Base-by-base conservation (phyloP, 1,140 invertebrate species). In the Neodiprion fabricii region DNA sequence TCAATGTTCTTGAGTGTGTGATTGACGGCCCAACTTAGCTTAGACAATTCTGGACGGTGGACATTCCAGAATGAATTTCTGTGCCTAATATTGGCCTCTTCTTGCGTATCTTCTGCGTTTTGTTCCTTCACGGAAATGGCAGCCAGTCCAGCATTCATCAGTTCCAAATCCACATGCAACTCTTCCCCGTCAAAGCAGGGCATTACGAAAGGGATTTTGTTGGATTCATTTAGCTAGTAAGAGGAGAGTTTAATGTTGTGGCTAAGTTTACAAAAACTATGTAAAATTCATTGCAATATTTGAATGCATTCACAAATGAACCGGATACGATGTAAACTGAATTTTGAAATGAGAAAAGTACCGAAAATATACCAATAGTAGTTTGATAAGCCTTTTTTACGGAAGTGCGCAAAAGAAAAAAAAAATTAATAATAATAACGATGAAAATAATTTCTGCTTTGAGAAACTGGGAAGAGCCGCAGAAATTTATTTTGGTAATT, bases 21-120 rank as follows among this genome's bases (percentile, higher is more conserved):
- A 69, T 69, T 23, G 3, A 7, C 11, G 11, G 67, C 17, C 67
- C 67, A 69, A 23, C 21, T 69, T 12, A 69, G 67, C 23, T 69
- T 69, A 11, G 67, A 69, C 17, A 69, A 47, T 23, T 69, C 67
- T 12, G 67, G 67, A 14, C 67, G 67, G 21, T 69, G 67, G 12
- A 69, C 67, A 23, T 14, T 69, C 40, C 67, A 23, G 67, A 69
- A 69, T 23, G 67, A 69, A 47, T 69, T 69, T 47, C 67, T 69
- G 21, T 21, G 21, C 23, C 67, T 14, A 21, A 69, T 21, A 69
- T 11, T 11, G 23, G 21, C 21, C 8, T 69, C 17, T 69, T 69
- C 67, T 23, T 69, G 11, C 5, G 67, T 7, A 69, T 69, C 12
- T 23, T 21, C 67, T 12, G 67, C 67, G 12, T 69, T 21, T 7